Evolutionary conservation across 2,888 invertebrate genomes (phyloP).

Genomic region (Hedychridium roseum): DNA sequence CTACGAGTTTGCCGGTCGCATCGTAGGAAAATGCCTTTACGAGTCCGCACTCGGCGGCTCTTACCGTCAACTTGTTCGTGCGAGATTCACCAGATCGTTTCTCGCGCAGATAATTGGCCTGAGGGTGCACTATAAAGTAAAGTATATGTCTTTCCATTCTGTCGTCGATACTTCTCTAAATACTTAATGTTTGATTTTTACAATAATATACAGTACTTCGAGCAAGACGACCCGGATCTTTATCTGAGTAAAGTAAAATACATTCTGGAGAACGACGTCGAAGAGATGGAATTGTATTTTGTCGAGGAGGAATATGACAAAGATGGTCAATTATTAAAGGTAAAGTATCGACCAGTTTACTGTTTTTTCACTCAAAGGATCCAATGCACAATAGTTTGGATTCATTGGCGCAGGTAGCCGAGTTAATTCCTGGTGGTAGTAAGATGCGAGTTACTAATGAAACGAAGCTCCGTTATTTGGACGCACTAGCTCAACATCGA

Average conservation of each 20-base stretch:
- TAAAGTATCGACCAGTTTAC: constrained; percentile 49
- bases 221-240: constrained; percentile 94
- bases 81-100: constrained; percentile 90
- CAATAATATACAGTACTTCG: constrained; percentile 77
- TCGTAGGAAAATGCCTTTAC: constrained; percentile 94
- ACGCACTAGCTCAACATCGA: constrained; percentile 88
- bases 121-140: constrained; percentile 89
- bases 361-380: neutral
- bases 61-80: constrained; percentile 89
- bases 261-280: constrained; percentile 89
- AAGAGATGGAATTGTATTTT: constrained; percentile 85
- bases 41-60: constrained; percentile 91
- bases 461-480: constrained; percentile 84
- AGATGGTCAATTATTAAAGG: constrained; percentile 78
- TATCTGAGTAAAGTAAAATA: constrained; percentile 94
- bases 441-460: constrained; percentile 78
- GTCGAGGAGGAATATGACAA: constrained; percentile 88
- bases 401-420: constrained; percentile 67
- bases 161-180: neutral
- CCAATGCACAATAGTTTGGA: too few relatives aligned
- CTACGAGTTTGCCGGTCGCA: constrained; percentile 91
- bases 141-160: too few relatives aligned
- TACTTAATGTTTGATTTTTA: constrained; percentile 8
- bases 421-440: constrained; percentile 84
- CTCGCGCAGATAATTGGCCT: constrained; percentile 94